phyloP scores from a whole-genome alignment of 2,888 invertebrate species.

The Aleiodes leptofemur region DNA sequence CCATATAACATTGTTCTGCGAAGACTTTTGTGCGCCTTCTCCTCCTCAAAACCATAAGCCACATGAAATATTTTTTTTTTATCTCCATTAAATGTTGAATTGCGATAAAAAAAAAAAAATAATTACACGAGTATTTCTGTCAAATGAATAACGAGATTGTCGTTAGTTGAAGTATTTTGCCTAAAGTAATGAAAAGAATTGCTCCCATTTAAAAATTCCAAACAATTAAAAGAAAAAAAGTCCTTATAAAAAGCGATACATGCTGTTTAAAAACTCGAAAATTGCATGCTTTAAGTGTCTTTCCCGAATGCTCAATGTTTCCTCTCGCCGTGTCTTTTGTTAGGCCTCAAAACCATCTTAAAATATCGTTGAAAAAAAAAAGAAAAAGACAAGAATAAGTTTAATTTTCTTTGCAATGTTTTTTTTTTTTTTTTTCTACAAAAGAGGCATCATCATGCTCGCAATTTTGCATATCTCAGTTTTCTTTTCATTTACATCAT shows the following conservation, averaged over 20 bases:
- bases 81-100: not conserved
- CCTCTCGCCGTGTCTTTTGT: constrained; percentile 67
- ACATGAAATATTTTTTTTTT: constrained; percentile 18
- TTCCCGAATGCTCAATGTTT: constrained; percentile 74
- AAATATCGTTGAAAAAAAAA: constrained; percentile 56
- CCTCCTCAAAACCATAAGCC: constrained; percentile 34
- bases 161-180: not conserved
- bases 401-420: constrained; percentile 24
- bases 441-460: constrained; percentile 12
- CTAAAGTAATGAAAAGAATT: no score
- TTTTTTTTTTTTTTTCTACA: not conserved
- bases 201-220: not conserved
- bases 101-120: not conserved
- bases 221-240: not conserved
- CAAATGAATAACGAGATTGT: constrained; percentile 11
- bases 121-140: constrained; percentile 8
- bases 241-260: constrained; percentile 32
- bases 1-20: constrained; percentile 33
- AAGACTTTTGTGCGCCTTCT: constrained; percentile 33
- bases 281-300: constrained; percentile 75
- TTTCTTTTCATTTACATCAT: constrained; percentile 41
- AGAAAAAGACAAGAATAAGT: constrained; percentile 17
- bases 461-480: constrained; percentile 31
- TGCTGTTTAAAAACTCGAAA: constrained; percentile 61
- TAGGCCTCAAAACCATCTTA: constrained; percentile 50